Base-by-base conservation (phyloP, 2,113 vertebrate species). In the Pomatostomus ruficeps region DNA sequence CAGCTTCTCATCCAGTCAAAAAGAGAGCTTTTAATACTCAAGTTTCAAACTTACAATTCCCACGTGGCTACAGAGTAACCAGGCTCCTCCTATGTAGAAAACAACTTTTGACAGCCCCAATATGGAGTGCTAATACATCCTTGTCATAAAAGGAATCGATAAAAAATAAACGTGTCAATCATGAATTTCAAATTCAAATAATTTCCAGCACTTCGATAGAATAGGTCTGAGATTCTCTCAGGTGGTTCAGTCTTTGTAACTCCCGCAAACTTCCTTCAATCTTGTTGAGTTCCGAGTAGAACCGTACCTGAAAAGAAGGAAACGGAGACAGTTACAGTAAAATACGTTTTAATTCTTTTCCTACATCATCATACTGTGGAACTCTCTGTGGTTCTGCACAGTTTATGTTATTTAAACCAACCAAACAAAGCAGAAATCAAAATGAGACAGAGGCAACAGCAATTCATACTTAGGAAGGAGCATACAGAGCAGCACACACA, bases 151-250 rank as follows among this genome's bases (percentile, higher is more conserved):
- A 96, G 74, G 95, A 88, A 85, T 97, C 94, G 67, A 94, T 95
- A 94, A 91, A 96, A 95, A 95, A 90, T 80, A 83, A 46, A 82
- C 80, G 96, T 96, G 91, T 96, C 97, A 97, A 96, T 97, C 96
- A 95, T 43, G 80, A 20, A 67, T 51, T 92, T 85, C 12, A 88
- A 43, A 81, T 95, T 98, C 99, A 99, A 97, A 99, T 98, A 72
- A 99, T 97, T 96, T 99, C 98, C 70, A 99, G 97, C 55, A 99
- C 97, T 98, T 99, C 99, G 72, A 99, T 99, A 14, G 99, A 99
- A 96, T 99, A 99, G 58, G 98, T 97, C 75, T 97, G 98, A 36
- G 87, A 51, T 24, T 98, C 98, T 76, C 97, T 97, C 42, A 98
- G 95, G 62, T 84, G 89, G 59, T 98, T 96, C 66, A 98, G 95